Conservation (phyloP, 1,140 invertebrate species). For the Camponotus pennsylvanicus region DNA sequence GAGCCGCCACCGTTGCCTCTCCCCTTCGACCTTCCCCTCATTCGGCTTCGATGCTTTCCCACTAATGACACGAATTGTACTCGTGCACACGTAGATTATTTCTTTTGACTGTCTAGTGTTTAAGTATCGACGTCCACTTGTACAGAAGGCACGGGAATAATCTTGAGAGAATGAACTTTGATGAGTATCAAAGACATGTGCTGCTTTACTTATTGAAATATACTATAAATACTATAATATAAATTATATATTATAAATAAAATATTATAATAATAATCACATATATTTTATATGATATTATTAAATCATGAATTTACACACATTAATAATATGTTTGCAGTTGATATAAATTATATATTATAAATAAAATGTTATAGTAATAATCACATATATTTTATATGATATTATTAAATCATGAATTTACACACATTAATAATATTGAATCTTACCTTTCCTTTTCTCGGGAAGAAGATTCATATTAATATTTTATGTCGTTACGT, state of each 20-base stretch:
- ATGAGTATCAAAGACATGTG: not conserved
- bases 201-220: not conserved
- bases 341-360: not conserved
- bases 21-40: constrained; percentile 59
- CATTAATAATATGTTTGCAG: not conserved
- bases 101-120: constrained; percentile 4
- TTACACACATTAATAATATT: not conserved
- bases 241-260: not conserved
- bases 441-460: constrained; percentile 47
- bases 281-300: not conserved
- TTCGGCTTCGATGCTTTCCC: constrained; percentile 23
- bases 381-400: not conserved
- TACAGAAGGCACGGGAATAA: constrained; percentile 22
- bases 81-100: constrained; percentile 18
- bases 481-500: constrained; percentile 25
- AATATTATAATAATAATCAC: not conserved
- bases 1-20: constrained; percentile 74
- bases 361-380: not conserved
- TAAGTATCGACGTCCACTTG: constrained; percentile 17
- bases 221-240: too few species aligned
- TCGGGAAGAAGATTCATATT: not conserved
- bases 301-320: not conserved
- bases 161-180: constrained; percentile 1
- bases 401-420: not conserved
- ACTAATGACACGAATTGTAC: constrained; percentile 42